These are phyloP conservation scores for Euproctis similis DNA, from an alignment of 2,888 invertebrate genomes.

Conservation along the genomic window DNA sequence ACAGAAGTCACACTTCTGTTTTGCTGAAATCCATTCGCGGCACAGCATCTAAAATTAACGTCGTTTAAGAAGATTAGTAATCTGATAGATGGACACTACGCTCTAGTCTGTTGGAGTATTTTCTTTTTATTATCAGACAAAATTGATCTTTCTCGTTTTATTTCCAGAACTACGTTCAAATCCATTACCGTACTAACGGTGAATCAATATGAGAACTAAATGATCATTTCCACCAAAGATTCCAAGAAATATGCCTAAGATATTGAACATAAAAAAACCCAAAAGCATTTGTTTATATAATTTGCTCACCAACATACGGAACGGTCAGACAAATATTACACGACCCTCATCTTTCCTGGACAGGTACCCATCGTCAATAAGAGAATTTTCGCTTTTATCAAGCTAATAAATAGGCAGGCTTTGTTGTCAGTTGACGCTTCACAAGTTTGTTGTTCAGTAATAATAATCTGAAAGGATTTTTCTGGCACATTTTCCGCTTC, in stretches of 20 bases:
- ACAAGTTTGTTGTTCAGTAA: conserved; percentile 6
- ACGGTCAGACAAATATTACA: conserved; percentile 12
- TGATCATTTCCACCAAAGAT: background rate
- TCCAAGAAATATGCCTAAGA: background rate
- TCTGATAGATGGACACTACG: too few species aligned
- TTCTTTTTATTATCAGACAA: too few species aligned
- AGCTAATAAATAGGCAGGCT: conserved; percentile 22
- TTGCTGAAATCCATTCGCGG: too few species aligned
- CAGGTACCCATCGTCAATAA: conserved; percentile 17
- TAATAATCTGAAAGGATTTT: conserved; percentile 7
- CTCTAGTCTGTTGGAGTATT: too few species aligned
- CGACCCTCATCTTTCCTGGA: conserved; percentile 8
- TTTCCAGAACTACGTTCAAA: too few species aligned
- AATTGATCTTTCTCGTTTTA: too few species aligned
- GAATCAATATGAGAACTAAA: background rate
- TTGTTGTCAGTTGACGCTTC: conserved; percentile 14
- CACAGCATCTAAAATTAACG: too few species aligned
- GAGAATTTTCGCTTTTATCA: conserved; percentile 20
- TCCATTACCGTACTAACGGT: too few species aligned
- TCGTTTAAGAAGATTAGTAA: too few species aligned
- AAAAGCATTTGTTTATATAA: background rate
- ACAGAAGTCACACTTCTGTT: too few species aligned
- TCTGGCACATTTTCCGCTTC: background rate
- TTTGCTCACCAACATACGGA: background rate
- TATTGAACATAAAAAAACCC: background rate